Conservation (phyloP, 1,140 invertebrate species). For the Drosophila rufa region DNA sequence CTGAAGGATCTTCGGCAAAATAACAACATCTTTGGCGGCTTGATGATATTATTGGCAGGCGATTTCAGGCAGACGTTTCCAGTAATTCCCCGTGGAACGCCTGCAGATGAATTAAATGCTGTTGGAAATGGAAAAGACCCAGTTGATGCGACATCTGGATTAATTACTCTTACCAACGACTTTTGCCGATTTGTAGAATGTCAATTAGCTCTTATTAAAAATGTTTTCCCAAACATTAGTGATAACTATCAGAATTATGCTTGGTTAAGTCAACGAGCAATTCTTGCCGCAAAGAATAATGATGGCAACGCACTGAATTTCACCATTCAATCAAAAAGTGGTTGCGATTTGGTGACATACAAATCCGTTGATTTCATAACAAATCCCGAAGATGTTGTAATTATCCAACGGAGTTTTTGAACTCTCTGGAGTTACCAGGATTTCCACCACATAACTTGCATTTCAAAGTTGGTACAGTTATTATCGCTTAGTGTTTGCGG, state of each 20-base stretch:
- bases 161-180: conserved; percentile 7
- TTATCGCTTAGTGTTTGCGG: not conserved
- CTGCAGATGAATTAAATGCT: conserved; percentile 52
- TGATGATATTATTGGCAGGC: conserved; percentile 60
- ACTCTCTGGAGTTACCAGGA: conserved; percentile 6
- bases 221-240: conserved; percentile 9
- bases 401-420: conserved; percentile 9
- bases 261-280: conserved; percentile 1
- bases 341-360: conserved; percentile 1
- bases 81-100: conserved; percentile 45
- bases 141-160: conserved; percentile 14
- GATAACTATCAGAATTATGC: not conserved
- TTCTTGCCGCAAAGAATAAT: conserved; percentile 1
- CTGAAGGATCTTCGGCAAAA: conserved; percentile 12
- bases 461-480: conserved; percentile 22
- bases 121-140: conserved; percentile 3
- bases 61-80: conserved; percentile 64
- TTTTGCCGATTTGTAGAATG: conserved; percentile 18
- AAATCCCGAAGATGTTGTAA: conserved; percentile 7
- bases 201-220: conserved; percentile 10
- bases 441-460: conserved; percentile 10
- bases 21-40: conserved; percentile 61
- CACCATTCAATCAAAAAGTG: not conserved
- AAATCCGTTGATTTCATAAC: conserved; percentile 12
- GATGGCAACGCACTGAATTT: not conserved